A percentile compares a stretch with the other conserved stretches of the same genome.
Evolutionary conservation across 2,888 invertebrate species (phyloP).

Genomic region (Luperina testacea): DNA sequence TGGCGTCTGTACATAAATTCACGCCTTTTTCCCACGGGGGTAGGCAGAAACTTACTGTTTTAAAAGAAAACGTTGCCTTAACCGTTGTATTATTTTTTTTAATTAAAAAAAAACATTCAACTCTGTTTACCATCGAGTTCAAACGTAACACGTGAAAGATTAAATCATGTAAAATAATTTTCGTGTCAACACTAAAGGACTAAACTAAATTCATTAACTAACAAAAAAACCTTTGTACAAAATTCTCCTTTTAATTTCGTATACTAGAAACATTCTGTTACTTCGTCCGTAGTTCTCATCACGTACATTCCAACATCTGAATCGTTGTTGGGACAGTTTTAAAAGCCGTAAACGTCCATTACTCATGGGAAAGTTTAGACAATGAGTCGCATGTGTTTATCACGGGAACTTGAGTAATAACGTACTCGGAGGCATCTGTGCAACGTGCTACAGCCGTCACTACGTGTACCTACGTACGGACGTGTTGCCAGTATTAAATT

Average conservation of each 20-base stretch:
- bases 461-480: conserved; percentile 35
- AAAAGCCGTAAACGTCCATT: conserved; percentile 71
- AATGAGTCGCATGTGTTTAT: conserved; percentile 76
- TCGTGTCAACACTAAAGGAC: background rate
- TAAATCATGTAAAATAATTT: background rate
- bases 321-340: conserved; percentile 61
- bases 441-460: conserved; percentile 47
- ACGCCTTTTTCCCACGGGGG: too few species aligned
- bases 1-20: too few species aligned
- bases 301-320: conserved; percentile 54
- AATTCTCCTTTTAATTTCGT: conserved; percentile 24
- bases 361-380: conserved; percentile 77
- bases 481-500: conserved; percentile 53
- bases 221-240: conserved; percentile 9
- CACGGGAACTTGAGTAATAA: conserved; percentile 74
- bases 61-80: background rate
- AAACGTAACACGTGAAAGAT: background rate
- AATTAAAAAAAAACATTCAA: background rate
- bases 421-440: conserved; percentile 62
- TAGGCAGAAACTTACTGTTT: background rate
- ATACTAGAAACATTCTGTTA: conserved; percentile 30
- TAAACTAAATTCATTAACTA: conserved; percentile 9
- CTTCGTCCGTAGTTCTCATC: conserved; percentile 50
- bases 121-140: background rate
- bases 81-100: background rate